Conservation (phyloP, 2,888 invertebrate species). For the Erebia epiphron region DNA sequence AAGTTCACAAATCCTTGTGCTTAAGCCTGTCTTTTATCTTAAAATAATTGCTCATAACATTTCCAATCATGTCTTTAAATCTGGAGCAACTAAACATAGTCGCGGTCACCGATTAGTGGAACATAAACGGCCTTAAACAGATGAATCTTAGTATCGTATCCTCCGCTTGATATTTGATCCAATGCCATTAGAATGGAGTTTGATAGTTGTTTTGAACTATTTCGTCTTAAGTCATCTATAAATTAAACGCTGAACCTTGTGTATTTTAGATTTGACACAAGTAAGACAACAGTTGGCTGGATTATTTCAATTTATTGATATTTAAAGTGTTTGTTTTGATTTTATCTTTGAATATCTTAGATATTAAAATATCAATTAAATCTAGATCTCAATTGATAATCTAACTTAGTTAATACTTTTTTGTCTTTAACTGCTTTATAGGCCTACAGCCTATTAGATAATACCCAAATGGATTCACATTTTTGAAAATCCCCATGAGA, state of each 20-base stretch:
- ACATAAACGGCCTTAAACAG: slow-evolving; percentile 15
- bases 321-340: slow-evolving; percentile 18
- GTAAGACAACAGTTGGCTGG: neutral
- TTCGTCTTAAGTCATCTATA: slow-evolving; percentile 34
- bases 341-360: slow-evolving; percentile 4
- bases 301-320: neutral
- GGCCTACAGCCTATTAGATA: no score
- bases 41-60: no score
- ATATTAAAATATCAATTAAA: neutral
- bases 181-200: slow-evolving; percentile 59
- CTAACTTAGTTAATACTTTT: no score
- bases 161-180: slow-evolving; percentile 51
- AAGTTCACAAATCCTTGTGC: no score
- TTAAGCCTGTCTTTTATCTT: no score
- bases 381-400: no score
- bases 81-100: neutral
- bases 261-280: slow-evolving; percentile 17
- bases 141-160: slow-evolving; percentile 35
- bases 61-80: no score
- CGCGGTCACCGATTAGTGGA: neutral
- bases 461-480: no score
- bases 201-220: slow-evolving; percentile 44
- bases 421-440: no score
- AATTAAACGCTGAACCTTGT: slow-evolving; percentile 31
- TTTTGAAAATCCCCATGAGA: no score